These are phyloP conservation scores for Ormyrus rosae DNA, from an alignment of 2,888 invertebrate species.

Conservation along the genomic window DNA sequence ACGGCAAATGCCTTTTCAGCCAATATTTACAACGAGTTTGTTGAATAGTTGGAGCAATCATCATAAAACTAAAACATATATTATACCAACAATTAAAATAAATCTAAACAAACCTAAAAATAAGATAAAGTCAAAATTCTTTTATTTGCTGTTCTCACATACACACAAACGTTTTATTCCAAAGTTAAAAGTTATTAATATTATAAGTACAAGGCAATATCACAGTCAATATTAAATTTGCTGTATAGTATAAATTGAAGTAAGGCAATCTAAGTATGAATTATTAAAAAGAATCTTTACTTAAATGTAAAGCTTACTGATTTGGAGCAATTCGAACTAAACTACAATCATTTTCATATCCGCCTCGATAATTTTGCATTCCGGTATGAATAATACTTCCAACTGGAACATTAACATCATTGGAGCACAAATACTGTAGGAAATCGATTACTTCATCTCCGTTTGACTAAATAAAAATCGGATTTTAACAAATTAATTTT, in stretches of 20 bases:
- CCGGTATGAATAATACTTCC: constrained; percentile 98
- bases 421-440: constrained; percentile 95
- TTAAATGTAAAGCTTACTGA: constrained; percentile 79
- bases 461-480: constrained; percentile 81
- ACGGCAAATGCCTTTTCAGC: constrained; percentile 90
- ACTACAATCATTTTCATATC: constrained; percentile 99
- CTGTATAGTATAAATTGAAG: not conserved
- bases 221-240: no score
- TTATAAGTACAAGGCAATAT: not conserved
- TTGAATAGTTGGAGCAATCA: constrained; percentile 98
- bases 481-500: constrained; percentile 12
- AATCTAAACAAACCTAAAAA: not conserved
- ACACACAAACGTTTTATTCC: not conserved
- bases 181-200: not conserved
- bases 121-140: not conserved
- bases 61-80: constrained; percentile 87
- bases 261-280: not conserved
- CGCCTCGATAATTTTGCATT: constrained; percentile 96
- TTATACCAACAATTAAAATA: no score
- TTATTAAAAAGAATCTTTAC: not conserved
- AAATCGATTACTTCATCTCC: constrained; percentile 91
- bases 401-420: constrained; percentile 95
- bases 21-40: constrained; percentile 95
- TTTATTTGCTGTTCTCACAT: not conserved
- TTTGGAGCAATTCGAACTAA: constrained; percentile 91